Evolutionary conservation across 2,113 vertebrate genomes (phyloP).

Genomic region (Cephalopholis sonnerati): DNA sequence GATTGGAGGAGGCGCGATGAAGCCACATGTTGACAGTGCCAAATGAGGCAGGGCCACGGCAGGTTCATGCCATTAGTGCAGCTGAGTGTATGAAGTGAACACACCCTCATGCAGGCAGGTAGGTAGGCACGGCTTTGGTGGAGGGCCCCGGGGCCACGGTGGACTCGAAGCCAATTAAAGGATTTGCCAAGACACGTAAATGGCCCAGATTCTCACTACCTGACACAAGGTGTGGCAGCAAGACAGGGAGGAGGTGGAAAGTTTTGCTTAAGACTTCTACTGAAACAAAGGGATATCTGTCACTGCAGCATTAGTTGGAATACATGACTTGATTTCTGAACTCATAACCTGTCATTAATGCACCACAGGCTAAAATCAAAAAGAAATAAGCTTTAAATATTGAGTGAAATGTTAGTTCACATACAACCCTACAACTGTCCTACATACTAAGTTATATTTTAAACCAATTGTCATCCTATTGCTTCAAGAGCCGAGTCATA

Average conservation of each 20-base stretch:
- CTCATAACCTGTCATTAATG: not conserved
- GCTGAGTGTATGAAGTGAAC: slow-evolving; percentile 41
- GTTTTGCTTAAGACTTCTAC: not conserved
- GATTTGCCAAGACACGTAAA: slow-evolving; percentile 58
- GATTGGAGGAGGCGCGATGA: slow-evolving; percentile 61
- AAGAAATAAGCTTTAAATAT: not conserved
- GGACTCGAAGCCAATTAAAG: slow-evolving; percentile 34
- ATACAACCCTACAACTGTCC: not conserved
- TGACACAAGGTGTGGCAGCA: slow-evolving; percentile 43
- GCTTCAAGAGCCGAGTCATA: slow-evolving; percentile 16
- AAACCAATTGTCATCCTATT: not conserved
- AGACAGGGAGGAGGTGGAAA: slow-evolving; percentile 6
- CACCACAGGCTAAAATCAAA: slow-evolving; percentile 10
- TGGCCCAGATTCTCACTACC: slow-evolving; percentile 58
- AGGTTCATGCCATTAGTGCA: slow-evolving; percentile 41
- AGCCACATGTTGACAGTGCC: slow-evolving; percentile 36
- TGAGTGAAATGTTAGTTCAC: slow-evolving; percentile 9
- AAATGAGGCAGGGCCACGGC: slow-evolving; percentile 36
- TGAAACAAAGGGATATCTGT: slow-evolving; percentile 39
- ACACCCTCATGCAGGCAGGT: slow-evolving; percentile 68
- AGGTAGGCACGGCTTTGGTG: slow-evolving; percentile 33
- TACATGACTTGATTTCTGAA: slow-evolving; percentile 23
- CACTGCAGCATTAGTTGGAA: slow-evolving; percentile 6
- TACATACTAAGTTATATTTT: slow-evolving; percentile 21
- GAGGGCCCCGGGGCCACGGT: not conserved